Evolutionary conservation across 1,140 invertebrate genomes (phyloP).

Genomic region (Bombus confusus): DNA sequence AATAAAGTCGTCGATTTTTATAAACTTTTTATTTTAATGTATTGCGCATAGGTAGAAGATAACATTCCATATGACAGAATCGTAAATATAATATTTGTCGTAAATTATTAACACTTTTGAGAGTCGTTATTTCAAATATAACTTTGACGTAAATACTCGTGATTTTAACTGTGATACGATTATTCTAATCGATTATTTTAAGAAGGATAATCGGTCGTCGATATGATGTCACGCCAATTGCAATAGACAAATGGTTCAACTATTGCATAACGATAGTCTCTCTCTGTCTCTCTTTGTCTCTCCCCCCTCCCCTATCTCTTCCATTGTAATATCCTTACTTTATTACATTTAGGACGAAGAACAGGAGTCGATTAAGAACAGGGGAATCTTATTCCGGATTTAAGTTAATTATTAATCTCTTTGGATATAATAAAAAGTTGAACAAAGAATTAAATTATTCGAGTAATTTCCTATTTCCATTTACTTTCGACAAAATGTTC

Average conservation of each 20-base stretch:
- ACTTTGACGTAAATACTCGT: too few relatives aligned
- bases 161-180: background rate
- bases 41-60: background rate
- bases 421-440: too few relatives aligned
- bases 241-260: slow-evolving; percentile 39
- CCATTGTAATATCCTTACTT: slow-evolving; percentile 46
- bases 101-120: too few relatives aligned
- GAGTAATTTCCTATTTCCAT: too few relatives aligned
- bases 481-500: too few relatives aligned
- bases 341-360: background rate
- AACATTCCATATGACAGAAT: too few relatives aligned
- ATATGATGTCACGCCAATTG: slow-evolving; percentile 49
- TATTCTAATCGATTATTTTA: slow-evolving; percentile 16
- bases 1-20: background rate
- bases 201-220: slow-evolving; percentile 26
- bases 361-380: background rate
- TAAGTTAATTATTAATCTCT: too few relatives aligned
- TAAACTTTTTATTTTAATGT: background rate
- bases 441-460: too few relatives aligned
- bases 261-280: slow-evolving; percentile 37
- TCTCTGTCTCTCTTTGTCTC: background rate
- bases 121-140: too few relatives aligned
- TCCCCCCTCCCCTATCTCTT: background rate
- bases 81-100: too few relatives aligned
- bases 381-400: too few relatives aligned